These are phyloP conservation scores for Apantesis nais DNA, from an alignment of 2,888 invertebrate genomes.

Conservation along the genomic window DNA sequence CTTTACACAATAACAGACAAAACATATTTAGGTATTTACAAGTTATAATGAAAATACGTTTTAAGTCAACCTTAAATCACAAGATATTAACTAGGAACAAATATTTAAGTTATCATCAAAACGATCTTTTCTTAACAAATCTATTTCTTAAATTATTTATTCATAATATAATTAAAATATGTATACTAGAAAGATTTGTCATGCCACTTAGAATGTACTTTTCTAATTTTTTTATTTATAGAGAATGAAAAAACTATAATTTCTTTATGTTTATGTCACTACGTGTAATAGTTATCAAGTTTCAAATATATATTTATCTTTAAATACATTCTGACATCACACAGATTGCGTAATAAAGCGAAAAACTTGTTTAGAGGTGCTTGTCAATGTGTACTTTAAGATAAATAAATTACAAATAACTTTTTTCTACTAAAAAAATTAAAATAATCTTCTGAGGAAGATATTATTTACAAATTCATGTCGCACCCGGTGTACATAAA, in stretches of 20 bases:
- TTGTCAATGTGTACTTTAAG: constrained; percentile 14
- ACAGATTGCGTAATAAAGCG: constrained; percentile 1
- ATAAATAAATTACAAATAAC: constrained; percentile 29
- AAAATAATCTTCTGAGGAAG: constrained; percentile 9
- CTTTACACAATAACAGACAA: constrained; percentile 53
- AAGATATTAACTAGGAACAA: constrained; percentile 65
- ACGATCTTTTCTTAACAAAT: constrained; percentile 47
- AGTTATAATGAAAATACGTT: constrained; percentile 52
- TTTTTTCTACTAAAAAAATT: constrained; percentile 6
- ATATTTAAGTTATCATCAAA: constrained; percentile 52
- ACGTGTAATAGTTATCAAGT: constrained; percentile 19
- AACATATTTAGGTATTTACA: constrained; percentile 45
- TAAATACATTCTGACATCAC: constrained; percentile 21
- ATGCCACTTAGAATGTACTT: constrained; percentile 43
- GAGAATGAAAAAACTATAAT: constrained; percentile 24
- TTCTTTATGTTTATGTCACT: constrained; percentile 9
- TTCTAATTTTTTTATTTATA: constrained; percentile 33
- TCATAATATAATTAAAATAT: constrained; percentile 22
- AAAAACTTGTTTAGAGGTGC: constrained; percentile 13
- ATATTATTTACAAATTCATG: constrained; percentile 31
- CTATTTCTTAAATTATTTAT: constrained; percentile 35
- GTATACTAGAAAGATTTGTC: constrained; percentile 45
- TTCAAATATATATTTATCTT: constrained; percentile 4
- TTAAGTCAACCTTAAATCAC: constrained; percentile 57
- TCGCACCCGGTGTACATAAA: constrained; percentile 38